Conservation (phyloP, 2,797 vertebrate species). For the Sebastes hubbsi region DNA sequence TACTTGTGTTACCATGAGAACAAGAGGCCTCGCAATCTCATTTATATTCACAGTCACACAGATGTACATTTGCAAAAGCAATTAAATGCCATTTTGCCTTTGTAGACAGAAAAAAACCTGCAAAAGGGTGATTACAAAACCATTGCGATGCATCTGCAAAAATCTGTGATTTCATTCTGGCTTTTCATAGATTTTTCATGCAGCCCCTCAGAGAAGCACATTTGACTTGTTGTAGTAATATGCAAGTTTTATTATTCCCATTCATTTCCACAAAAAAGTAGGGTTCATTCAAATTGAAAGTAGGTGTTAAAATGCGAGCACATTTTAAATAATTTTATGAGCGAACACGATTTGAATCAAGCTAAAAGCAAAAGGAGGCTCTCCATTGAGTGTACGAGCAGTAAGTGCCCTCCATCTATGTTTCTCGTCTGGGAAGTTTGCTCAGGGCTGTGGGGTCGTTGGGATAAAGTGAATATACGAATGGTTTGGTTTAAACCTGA, state of each 20-base stretch:
- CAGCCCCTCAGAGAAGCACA: constrained; percentile 30
- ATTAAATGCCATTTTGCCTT: constrained; percentile 78
- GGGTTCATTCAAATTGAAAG: constrained; percentile 50
- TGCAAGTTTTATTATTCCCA: constrained; percentile 56
- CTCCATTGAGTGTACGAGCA: constrained; percentile 31
- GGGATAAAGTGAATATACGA: constrained; percentile 29
- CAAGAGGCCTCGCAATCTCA: constrained; percentile 70
- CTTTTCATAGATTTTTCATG: constrained; percentile 58
- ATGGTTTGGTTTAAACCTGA: constrained; percentile 30
- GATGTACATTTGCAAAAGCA: constrained; percentile 76
- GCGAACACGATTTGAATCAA: constrained; percentile 61
- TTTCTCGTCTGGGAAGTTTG: constrained; percentile 47
- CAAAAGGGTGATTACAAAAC: constrained; percentile 40
- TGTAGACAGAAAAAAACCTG: constrained; percentile 50
- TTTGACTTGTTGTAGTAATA: constrained; percentile 42
- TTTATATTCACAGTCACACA: constrained; percentile 80
- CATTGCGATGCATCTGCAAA: constrained; percentile 28
- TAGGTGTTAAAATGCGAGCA: constrained; percentile 54
- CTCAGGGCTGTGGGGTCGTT: constrained; percentile 40
- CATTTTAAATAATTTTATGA: constrained; percentile 67
- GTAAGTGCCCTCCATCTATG: constrained; percentile 55
- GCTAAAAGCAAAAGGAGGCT: constrained; percentile 58
- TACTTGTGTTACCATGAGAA: constrained; percentile 82
- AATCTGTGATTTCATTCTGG: constrained; percentile 41
- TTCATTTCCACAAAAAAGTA: constrained; percentile 40